Base-by-base conservation (phyloP, 1,140 invertebrate genomes). In the Lordiphosa mommai region DNA sequence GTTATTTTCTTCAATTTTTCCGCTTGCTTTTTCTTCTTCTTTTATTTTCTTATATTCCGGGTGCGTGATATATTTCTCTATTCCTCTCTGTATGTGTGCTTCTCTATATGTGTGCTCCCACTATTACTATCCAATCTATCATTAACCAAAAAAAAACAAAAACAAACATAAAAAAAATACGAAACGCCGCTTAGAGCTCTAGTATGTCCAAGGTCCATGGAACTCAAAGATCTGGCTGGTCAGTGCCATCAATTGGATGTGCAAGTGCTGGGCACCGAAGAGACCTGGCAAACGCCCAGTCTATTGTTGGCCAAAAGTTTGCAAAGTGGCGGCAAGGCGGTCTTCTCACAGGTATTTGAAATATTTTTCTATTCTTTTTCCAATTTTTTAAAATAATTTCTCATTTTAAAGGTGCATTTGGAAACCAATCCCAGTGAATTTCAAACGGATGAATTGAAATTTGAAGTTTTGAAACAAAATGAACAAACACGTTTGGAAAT, bases 271-370 rank as follows among this genome's bases (percentile, higher is more conserved):
- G 95, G 94, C 0, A 93, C 92, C 0, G 95, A 96, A 76, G 94
- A 96, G 86, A 95, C 94, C 0, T 95, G 95, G 94, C 93, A 95
- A 29, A 96, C 94, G 2, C 95, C 95, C 1, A 95, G 94, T 59
- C 90, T 97, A 40, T 89, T 96, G 40, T 90, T 95, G 16, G 95
- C 94, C 0, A 92, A 90, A 12, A 91, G 93, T 52, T 87, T 91
- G 6, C 91, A 88, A 30, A 92, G 90, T 13, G 91, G 90, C 7
- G 95, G 95, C 12, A 92, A 92, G 60, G 93, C 94, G 1, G 92
- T 97, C 3, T 96, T 97, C 74, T 96, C 95, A 1, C 95, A 96
- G 90, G 94, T 94, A 30, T 12, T 3, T 17, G 0, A 4, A 6
- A 6, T n/a, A 5, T 0, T 5, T 36, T 12, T 0, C 2, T 64